phyloP scores from a whole-genome alignment of 2,888 invertebrate species.

The Torymus auratus region DNA sequence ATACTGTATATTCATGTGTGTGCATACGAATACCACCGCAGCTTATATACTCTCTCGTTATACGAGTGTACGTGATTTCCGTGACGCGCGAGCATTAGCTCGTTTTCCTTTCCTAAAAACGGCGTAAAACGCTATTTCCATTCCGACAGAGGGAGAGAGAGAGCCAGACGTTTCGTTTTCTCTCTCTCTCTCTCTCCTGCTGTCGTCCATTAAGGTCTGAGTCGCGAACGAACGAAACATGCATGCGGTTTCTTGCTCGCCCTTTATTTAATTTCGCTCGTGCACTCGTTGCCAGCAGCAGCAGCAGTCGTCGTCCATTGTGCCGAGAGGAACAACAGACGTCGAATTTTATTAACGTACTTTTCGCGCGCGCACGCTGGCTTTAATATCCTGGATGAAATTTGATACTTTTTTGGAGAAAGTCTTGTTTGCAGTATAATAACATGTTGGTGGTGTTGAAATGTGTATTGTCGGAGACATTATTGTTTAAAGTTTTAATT shows the following conservation, averaged over 20 bases:
- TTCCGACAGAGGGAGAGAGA: not conserved
- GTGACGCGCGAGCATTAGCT: slow-evolving; percentile 10
- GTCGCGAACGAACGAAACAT: slow-evolving; percentile 31
- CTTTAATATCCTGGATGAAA: too few relatives aligned
- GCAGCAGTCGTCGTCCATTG: not conserved
- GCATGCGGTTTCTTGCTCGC: slow-evolving; percentile 26
- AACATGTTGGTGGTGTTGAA: too few relatives aligned
- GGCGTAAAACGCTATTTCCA: slow-evolving; percentile 51
- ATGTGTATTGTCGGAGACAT: too few relatives aligned
- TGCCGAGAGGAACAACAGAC: slow-evolving; percentile 8
- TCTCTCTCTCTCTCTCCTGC: not conserved
- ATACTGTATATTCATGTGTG: too few relatives aligned
- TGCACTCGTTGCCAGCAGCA: not conserved
- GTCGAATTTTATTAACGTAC: not conserved
- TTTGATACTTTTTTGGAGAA: too few relatives aligned
- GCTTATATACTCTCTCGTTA: too few relatives aligned
- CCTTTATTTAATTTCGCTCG: not conserved
- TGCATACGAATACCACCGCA: too few relatives aligned
- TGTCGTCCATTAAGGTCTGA: slow-evolving; percentile 15
- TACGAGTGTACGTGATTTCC: slow-evolving; percentile 25
- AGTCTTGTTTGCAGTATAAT: too few relatives aligned
- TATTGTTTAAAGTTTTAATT: too few relatives aligned
- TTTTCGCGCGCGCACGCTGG: not conserved
- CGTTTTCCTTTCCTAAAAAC: slow-evolving; percentile 47
- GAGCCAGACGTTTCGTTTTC: slow-evolving; percentile 10